Percentiles rank a stretch among this genome's conserved stretches.
Conservation (phyloP, 2,113 vertebrate genomes). For the Asarcornis scutulata region DNA sequence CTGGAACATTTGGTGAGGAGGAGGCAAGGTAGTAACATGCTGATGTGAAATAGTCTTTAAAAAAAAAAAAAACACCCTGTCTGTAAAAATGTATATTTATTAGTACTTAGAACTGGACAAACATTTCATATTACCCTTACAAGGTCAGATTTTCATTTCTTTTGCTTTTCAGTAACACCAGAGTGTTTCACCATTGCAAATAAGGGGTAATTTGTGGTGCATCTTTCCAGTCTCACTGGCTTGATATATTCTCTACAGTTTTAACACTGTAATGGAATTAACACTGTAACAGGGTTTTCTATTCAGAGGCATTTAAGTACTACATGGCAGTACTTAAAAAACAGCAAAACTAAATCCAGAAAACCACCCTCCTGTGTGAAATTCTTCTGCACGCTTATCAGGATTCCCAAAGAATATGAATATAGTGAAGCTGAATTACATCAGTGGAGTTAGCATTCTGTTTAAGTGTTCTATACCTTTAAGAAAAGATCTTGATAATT, state of each 20-base stretch:
- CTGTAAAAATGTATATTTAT: neutral
- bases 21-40: neutral
- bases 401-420: neutral
- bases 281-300: neutral
- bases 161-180: neutral
- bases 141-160: neutral
- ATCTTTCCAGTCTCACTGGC: neutral
- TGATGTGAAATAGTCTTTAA: neutral
- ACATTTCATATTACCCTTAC: neutral
- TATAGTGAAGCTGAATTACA: neutral
- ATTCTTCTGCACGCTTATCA: neutral
- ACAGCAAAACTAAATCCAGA: neutral
- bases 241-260: neutral
- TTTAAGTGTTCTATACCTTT: neutral
- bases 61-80: neutral
- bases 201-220: neutral
- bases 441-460: neutral
- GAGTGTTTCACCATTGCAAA: neutral
- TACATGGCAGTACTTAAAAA: neutral
- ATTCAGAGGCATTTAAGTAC: neutral
- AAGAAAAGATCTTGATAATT: slow-evolving; percentile 23
- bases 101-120: neutral
- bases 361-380: neutral
- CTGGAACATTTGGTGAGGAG: neutral
- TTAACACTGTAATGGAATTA: neutral